Evolutionary conservation across 2,888 invertebrate species (phyloP).

Genomic region (Pseudoips prasinana): DNA sequence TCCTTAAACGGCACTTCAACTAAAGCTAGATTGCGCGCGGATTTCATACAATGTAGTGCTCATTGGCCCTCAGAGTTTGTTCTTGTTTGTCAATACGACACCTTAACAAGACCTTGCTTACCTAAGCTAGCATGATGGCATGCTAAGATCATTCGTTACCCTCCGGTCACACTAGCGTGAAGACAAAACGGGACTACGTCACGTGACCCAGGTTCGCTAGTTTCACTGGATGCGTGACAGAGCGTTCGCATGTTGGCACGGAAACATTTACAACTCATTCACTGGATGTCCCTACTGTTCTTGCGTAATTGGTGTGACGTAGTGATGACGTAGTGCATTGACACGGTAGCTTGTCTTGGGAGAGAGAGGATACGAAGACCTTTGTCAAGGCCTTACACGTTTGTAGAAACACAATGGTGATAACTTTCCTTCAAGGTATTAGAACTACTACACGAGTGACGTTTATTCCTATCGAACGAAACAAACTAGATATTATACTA

Average conservation of each 20-base stretch:
- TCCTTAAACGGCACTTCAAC: no score
- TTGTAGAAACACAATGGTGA: no score
- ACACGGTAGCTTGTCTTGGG: conserved; percentile 9
- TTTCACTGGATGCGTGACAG: conserved; percentile 60
- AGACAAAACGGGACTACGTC: conserved; percentile 12
- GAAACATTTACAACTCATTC: conserved; percentile 32
- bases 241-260: conserved; percentile 56
- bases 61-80: no score
- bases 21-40: no score
- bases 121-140: no score
- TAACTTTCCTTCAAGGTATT: no score
- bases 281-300: conserved; percentile 37
- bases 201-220: conserved; percentile 26
- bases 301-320: conserved; percentile 35
- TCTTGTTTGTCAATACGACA: no score
- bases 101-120: neutral
- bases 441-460: no score
- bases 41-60: no score
- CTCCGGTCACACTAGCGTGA: conserved; percentile 4
- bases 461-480: no score
- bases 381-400: neutral
- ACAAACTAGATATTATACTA: no score
- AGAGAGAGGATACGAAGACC: neutral
- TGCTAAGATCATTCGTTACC: conserved; percentile 1
- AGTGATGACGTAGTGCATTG: conserved; percentile 20